A percentile compares a stretch with the other conserved stretches of the same genome.
Evolutionary conservation across 2,113 vertebrate species (phyloP).

Genomic region (Sula dactylatra): DNA sequence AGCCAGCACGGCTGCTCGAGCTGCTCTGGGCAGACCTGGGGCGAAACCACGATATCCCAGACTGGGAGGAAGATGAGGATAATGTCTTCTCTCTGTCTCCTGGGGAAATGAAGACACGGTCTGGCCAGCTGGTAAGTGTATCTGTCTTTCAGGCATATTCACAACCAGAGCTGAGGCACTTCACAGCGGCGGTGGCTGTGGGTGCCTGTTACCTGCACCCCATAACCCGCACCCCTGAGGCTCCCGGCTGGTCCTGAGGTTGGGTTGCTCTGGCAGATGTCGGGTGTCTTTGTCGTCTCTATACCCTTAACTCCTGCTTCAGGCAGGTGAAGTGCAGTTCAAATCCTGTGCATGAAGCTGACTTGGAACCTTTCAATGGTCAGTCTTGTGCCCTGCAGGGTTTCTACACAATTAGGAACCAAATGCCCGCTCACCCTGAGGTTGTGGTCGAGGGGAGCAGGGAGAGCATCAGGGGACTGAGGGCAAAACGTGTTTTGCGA

Average conservation of each 20-base stretch:
- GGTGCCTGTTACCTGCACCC: not conserved
- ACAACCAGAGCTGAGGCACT: not conserved
- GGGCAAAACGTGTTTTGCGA: not conserved
- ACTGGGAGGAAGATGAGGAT: not conserved
- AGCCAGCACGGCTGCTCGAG: accelerated
- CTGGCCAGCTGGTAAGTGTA: not conserved
- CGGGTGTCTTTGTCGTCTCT: not conserved
- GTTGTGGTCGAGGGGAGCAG: not conserved
- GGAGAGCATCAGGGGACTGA: not conserved
- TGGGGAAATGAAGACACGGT: not conserved
- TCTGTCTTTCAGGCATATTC: not conserved
- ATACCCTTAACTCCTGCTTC: not conserved
- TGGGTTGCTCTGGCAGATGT: not conserved
- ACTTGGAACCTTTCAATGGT: not conserved
- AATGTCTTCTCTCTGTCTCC: not conserved
- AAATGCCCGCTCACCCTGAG: not conserved
- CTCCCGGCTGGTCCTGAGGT: not conserved
- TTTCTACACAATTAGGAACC: not conserved
- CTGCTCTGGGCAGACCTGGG: not conserved
- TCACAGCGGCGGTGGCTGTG: not conserved
- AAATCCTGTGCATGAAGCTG: not conserved
- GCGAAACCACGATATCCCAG: too few species aligned
- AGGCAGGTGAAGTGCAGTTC: not conserved
- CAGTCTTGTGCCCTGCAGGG: not conserved
- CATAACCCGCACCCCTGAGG: not conserved